Base-by-base conservation (phyloP, 2,797 vertebrate species). In the Carduelis carduelis region DNA sequence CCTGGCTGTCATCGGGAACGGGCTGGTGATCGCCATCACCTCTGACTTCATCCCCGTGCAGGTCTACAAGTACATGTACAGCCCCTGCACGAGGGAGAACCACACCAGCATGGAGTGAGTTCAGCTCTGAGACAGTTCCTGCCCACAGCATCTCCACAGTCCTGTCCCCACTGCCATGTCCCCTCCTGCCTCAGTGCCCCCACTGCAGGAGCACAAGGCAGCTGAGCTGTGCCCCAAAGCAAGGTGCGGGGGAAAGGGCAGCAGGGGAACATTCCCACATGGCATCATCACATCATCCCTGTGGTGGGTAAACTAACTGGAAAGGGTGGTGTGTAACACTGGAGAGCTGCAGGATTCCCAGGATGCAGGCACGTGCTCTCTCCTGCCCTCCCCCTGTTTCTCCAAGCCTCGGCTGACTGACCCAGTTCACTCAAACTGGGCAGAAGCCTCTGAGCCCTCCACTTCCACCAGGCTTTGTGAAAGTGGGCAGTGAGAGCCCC, bases 21-120 rank as follows among this genome's bases (percentile, higher is more conserved):
- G 99, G 2, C 97, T 99, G 95, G 98, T 99, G 94, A 99, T 99
- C 2, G 98, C 99, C 32, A 98, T 99, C 64, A 99, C 99, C 0
- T 99, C 99, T 0, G 98, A 99, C 96, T 99, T 99, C 97, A 99
- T 99, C 87, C 99, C 99, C 7, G 92, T 99, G 14, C 92, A 98
- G 63, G 98, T 99, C 82, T 99, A 99, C 96, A 98, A 94, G 68
- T 99, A 99, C 96, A 95, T 23, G 13, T 99, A 99, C 5, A 98
- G 99, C n/a, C 99, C 99, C 0, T 99, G 99, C 64, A 59, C 53
- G 6, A 95, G 27, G 1, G 78, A 87, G 28, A 98, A 95, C 27
- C 71, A 2, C 18, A 82, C 97, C 4, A 50, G 57, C 5, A 35
- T 92, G 9, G 97, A 99, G 99, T 99, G 96, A 98, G 99, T 88